These are phyloP conservation scores for Anarsia innoxiella DNA, from an alignment of 2,888 invertebrate genomes.

Conservation along the genomic window DNA sequence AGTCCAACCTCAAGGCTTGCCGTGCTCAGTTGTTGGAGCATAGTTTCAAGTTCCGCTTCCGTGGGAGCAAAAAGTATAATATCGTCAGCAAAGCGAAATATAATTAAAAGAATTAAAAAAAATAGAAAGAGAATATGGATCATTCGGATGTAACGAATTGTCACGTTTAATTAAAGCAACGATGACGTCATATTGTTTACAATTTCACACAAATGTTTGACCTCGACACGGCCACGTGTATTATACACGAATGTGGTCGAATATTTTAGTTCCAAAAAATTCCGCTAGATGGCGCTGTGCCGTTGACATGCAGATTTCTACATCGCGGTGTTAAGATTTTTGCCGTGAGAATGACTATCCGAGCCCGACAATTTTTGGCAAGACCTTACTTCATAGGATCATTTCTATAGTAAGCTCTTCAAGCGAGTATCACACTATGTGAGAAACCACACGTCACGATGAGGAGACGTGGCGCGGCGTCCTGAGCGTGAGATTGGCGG, in stretches of 20 bases:
- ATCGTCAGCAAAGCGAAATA: too few relatives aligned
- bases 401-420: conserved; percentile 18
- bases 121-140: too few relatives aligned
- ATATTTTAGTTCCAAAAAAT: neutral
- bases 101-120: too few relatives aligned
- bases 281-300: conserved; percentile 15
- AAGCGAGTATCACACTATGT: conserved; percentile 17
- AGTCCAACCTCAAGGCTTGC: too few relatives aligned
- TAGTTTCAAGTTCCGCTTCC: too few relatives aligned
- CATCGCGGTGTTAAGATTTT: conserved; percentile 28
- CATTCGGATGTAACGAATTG: too few relatives aligned
- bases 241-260: too few relatives aligned
- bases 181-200: too few relatives aligned
- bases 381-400: conserved; percentile 22
- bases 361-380: neutral
- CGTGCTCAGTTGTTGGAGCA: too few relatives aligned
- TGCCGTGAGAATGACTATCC: conserved; percentile 7
- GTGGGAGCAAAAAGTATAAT: too few relatives aligned
- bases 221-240: neutral
- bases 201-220: too few relatives aligned
- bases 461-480: conserved; percentile 78
- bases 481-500: conserved; percentile 73
- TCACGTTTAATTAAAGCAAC: too few relatives aligned
- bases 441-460: conserved; percentile 20
- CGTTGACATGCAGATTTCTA: conserved; percentile 77